phyloP scores from a whole-genome alignment of 2,888 invertebrate genomes.

The Drosophila niveifrons region DNA sequence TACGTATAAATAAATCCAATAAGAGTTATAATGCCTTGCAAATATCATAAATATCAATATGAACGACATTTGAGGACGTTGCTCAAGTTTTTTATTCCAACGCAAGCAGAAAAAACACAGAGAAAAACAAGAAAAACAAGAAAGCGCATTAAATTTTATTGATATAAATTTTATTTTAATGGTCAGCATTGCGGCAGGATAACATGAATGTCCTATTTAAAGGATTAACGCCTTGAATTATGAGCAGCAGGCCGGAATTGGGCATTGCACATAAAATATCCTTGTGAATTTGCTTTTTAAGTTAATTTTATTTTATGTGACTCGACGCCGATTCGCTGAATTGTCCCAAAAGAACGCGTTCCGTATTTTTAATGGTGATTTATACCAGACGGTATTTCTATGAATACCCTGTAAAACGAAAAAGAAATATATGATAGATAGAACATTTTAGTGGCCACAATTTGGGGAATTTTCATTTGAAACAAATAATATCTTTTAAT shows the following conservation, averaged over 20 bases:
- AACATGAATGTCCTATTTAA: slow-evolving; percentile 85
- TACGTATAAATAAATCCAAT: slow-evolving; percentile 71
- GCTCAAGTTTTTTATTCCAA: slow-evolving; percentile 41
- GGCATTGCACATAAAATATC: slow-evolving; percentile 76
- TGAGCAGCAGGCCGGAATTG: slow-evolving; percentile 57
- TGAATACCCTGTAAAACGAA: slow-evolving; percentile 38
- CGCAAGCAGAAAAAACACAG: not conserved
- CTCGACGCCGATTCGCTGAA: slow-evolving; percentile 8
- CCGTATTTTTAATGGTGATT: slow-evolving; percentile 79
- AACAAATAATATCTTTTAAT: no score
- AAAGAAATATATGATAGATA: not conserved
- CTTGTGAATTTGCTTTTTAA: slow-evolving; percentile 83
- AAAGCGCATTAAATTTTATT: slow-evolving; percentile 73
- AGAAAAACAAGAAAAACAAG: slow-evolving; percentile 4
- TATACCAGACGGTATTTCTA: slow-evolving; percentile 45
- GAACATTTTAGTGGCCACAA: not conserved
- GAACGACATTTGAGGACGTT: slow-evolving; percentile 55
- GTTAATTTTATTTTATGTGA: slow-evolving; percentile 85
- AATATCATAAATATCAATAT: slow-evolving; percentile 80
- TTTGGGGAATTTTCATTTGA: no score
- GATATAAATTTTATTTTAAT: slow-evolving; percentile 83
- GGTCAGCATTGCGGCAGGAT: slow-evolving; percentile 72
- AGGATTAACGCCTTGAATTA: slow-evolving; percentile 84
- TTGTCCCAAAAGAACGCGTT: slow-evolving; percentile 53
- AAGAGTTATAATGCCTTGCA: slow-evolving; percentile 77